Base-by-base conservation (phyloP, 2,113 vertebrate species). In the Capra hircus region DNA sequence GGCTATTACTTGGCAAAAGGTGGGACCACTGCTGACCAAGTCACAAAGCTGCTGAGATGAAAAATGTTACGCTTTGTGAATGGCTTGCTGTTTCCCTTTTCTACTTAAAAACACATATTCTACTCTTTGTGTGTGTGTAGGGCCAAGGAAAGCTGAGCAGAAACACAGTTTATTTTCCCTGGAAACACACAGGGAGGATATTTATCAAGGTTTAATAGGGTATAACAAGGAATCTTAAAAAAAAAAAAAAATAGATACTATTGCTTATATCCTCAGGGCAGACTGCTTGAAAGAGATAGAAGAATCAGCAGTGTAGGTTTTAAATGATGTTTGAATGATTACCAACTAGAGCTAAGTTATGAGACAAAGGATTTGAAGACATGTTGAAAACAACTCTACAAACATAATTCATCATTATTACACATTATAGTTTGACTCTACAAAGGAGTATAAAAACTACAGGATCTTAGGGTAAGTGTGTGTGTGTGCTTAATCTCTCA, bases 131-230 rank as follows among this genome's bases (percentile, higher is more conserved):
- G 52, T 59, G 48, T 15, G 36, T 64, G 4, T 52, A 19, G 6
- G 2, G 25, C 57, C 78, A 85, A 95, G 23, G 16, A 59, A 91
- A 57, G 19, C 28, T 88, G 28, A 92, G 40, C 7, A 89, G 33
- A n/a, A 96, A 94, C 85, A 14, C 15, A 86, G 86, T 92, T 74
- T 55, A 36, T 89, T 97, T 94, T 74, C 71, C 25, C 23, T 95
- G 25, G 36, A 78, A 96, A 95, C 28, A 95, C 7, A 95, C 16
- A 62, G 28, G 23, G 33, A 96, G 25, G 48, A 89, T 96, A 92
- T 95, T 92, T 97, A 94, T 90, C 36, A 90, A 92, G 8, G 23
- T 52, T 92, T 91, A 97, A 67, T 43, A 90, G 57, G 33, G 11
- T 67, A 94, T 67, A 95, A 55, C 25, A 94, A 60, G 15, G 4